Evolutionary conservation across 2,797 vertebrate genomes (phyloP).

Genomic region (Oreochromis mossambicus): DNA sequence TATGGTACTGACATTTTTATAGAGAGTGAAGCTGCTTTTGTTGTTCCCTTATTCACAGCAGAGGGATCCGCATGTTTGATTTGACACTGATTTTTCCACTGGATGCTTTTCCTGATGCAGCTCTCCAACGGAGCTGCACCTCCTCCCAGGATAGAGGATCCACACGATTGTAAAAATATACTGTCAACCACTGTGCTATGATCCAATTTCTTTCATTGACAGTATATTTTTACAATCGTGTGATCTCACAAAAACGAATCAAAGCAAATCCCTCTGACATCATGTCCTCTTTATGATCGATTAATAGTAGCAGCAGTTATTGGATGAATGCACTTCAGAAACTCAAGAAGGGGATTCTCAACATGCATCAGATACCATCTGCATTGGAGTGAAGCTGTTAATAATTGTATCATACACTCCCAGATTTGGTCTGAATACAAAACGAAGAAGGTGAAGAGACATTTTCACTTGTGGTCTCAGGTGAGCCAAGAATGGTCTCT

Average conservation of each 20-base stretch:
- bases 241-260: not conserved
- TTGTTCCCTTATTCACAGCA: not conserved
- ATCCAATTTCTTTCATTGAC: not conserved
- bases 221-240: not conserved
- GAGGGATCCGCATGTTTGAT: fast-evolving
- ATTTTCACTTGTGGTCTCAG: not conserved
- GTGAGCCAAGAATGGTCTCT: not conserved
- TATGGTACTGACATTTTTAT: not conserved
- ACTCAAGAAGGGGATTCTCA: not conserved
- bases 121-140: fast-evolving
- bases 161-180: no score
- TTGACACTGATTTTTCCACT: not conserved
- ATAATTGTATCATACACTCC: not conserved
- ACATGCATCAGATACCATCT: not conserved
- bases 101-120: not conserved
- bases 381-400: not conserved
- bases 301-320: not conserved
- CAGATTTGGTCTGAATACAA: not conserved
- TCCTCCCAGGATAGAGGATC: not conserved
- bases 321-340: not conserved
- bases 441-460: not conserved
- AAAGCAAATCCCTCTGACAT: not conserved
- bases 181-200: not conserved
- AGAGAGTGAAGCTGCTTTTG: not conserved
- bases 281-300: not conserved